Percentiles rank a stretch among this genome's conserved stretches.
phyloP scores from a whole-genome alignment of 1,140 invertebrate genomes.

The Trachelipus rathkii region DNA sequence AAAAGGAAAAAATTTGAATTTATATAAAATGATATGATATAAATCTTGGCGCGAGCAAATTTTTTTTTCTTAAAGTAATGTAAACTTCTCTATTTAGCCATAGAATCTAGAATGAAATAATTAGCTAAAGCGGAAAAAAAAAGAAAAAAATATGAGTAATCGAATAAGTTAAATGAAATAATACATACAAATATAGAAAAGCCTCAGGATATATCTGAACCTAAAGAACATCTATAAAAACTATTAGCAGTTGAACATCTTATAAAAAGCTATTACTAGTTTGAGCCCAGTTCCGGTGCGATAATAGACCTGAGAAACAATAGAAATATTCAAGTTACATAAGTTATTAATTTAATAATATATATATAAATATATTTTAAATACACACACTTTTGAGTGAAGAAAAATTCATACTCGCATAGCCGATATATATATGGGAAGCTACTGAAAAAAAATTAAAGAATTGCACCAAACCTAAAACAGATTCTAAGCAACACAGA shows the following conservation, averaged over 20 bases:
- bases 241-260: conserved; percentile 6
- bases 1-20: background rate
- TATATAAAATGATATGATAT: background rate
- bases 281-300: background rate
- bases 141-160: background rate
- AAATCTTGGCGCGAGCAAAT: too few species aligned
- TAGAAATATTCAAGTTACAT: background rate
- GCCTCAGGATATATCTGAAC: background rate
- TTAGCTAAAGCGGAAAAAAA: background rate
- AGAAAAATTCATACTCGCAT: too few species aligned
- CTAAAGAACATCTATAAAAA: background rate
- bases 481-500: too few species aligned
- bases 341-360: too few species aligned
- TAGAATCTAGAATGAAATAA: background rate
- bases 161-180: too few species aligned
- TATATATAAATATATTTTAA: too few species aligned
- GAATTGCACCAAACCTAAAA: background rate
- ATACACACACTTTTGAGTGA: too few species aligned
- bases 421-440: background rate
- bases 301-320: background rate
- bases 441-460: background rate
- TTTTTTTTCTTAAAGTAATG: background rate
- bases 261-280: conserved; percentile 8
- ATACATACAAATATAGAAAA: background rate
- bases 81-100: conserved; percentile 3